Evolutionary conservation across 2,888 invertebrate species (phyloP).

Genomic region (Hyalella azteca): DNA sequence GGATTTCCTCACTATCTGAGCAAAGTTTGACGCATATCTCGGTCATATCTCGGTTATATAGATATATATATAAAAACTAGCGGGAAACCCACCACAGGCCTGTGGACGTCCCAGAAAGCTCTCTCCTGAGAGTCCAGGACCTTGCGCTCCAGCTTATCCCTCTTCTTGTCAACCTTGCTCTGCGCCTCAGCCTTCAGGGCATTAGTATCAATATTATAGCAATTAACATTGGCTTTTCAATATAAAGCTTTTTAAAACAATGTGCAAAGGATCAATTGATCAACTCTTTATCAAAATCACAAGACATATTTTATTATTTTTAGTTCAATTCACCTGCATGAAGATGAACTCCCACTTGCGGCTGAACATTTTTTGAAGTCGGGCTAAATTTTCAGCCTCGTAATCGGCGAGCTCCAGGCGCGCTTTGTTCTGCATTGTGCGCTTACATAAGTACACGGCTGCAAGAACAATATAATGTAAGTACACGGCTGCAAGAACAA

Average conservation of each 20-base stretch:
- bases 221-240: too few species aligned
- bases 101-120: slow-evolving; percentile 99
- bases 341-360: slow-evolving; percentile 99
- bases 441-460: slow-evolving; percentile 98
- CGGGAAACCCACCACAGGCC: slow-evolving; percentile 81
- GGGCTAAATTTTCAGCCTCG: slow-evolving; percentile 96
- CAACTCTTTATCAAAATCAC: too few species aligned
- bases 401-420: slow-evolving; percentile 96
- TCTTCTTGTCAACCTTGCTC: slow-evolving; percentile 96
- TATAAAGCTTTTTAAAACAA: too few species aligned
- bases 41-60: too few species aligned
- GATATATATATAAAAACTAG: too few species aligned
- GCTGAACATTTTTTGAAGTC: slow-evolving; percentile 98
- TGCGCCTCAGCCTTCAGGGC: slow-evolving; percentile 82
- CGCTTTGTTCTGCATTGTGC: slow-evolving; percentile 99
- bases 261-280: too few species aligned
- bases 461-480: slow-evolving; percentile 69
- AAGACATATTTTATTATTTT: too few species aligned
- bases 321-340: slow-evolving; percentile 78
- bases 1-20: too few species aligned
- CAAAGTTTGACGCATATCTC: too few species aligned
- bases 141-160: slow-evolving; percentile 96
- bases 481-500: slow-evolving; percentile 85
- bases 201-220: too few species aligned
- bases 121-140: slow-evolving; percentile 98